Base-by-base conservation (phyloP, 2,113 vertebrate species). In the Dinomys branickii region DNA sequence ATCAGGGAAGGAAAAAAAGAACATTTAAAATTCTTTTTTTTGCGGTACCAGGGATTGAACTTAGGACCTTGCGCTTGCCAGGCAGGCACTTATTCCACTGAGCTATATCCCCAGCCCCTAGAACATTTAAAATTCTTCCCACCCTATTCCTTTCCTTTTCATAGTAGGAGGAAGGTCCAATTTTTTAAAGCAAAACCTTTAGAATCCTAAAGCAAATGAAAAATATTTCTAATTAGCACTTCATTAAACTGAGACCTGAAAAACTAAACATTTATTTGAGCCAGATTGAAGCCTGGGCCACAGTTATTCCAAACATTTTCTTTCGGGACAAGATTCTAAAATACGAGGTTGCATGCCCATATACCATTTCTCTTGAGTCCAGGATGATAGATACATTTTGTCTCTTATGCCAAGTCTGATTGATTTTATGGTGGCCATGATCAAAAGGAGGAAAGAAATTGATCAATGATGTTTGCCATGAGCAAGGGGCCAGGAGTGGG, bases 171-270 rank as follows among this genome's bases (percentile, higher is more conserved):
- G 30, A 80, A 89, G 93, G 96, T 47, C 61, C 13, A 83, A 3
- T 87, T 97, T 8, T 17, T 61, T 33, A 92, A 90, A 93, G 52
- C 50, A 88, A 33, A 78, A 86, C 44, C 75, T 69, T 63, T 92
- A 30, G 77, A 95, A 78, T 81, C 50, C 47, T 83, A 77, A 94
- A 78, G 82, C 92, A 90, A 84, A 96, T 93, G 88, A 94, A 71
- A 41, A 86, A 35, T 3, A 85, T 93, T 96, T 85, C 81, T 83
- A 67, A 78, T 61, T 71, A 85, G 91, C 77, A 97, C 77, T 81
- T 97, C 94, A 83, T 97, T 97, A 97, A 96, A 95, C 85, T 80
- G 77, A 97, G 71, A 90, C 90, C 77, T 5, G 8, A 96, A 78
- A 88, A 96, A 94, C 88, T 61, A 94, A 94, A 95, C 88, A 88